A percentile compares a stretch with the other conserved stretches of the same genome.
phyloP scores from a whole-genome alignment of 2,113 vertebrate species.

The Ardeotis arabs region DNA sequence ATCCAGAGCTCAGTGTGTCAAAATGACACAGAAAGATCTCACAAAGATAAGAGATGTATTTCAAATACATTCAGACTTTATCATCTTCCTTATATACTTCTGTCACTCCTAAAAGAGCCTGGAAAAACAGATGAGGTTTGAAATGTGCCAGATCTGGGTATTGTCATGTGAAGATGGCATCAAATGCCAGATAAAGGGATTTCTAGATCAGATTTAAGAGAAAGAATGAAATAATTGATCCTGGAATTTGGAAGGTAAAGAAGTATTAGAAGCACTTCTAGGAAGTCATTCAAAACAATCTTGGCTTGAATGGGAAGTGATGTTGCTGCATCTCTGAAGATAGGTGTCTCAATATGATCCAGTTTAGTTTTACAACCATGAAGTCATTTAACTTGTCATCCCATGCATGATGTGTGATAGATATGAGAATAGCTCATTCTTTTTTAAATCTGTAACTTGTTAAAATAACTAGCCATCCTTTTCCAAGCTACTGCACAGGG shows the following conservation, averaged over 20 bases:
- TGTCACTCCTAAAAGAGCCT: not conserved
- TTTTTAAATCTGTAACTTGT: not conserved
- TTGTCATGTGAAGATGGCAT: not conserved
- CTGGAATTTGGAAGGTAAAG: not conserved
- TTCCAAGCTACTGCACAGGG: not conserved
- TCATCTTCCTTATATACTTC: not conserved
- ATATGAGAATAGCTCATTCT: not conserved
- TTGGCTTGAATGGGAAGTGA: not conserved
- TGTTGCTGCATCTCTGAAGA: not conserved
- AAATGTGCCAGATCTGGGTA: not conserved
- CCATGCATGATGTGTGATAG: not conserved
- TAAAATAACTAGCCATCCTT: not conserved
- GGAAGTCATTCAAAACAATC: not conserved
- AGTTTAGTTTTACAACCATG: not conserved
- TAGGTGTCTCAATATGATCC: not conserved
- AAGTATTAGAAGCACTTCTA: not conserved
- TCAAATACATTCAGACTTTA: not conserved
- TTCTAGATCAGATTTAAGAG: not conserved
- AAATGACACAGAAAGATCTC: not conserved
- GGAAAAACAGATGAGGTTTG: not conserved
- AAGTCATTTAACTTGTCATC: not conserved
- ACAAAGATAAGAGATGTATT: not conserved
- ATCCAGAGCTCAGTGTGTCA: not conserved
- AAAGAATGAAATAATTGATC: not conserved
- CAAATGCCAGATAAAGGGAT: not conserved